These are phyloP conservation scores for Perodicticus potto DNA, from an alignment of 2,797 vertebrate species.

Conservation along the genomic window DNA sequence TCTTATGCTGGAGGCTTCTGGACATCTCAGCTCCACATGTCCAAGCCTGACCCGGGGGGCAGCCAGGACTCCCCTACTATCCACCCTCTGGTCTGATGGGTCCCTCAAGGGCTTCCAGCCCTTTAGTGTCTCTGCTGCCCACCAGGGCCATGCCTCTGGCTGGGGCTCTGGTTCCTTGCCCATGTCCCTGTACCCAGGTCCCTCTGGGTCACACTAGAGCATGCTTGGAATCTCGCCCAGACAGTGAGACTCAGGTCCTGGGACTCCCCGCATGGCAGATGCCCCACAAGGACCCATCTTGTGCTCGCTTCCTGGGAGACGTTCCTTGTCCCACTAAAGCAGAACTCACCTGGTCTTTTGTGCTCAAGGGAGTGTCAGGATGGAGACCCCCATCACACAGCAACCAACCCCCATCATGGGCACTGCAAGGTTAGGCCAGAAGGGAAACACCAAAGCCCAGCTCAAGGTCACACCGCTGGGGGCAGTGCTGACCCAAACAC, in stretches of 20 bases:
- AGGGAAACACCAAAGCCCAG: not conserved
- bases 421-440: fast-evolving
- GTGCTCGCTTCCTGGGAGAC: fast-evolving
- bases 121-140: not conserved
- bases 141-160: not conserved
- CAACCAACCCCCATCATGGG: fast-evolving
- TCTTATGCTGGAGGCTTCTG: not conserved
- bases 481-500: not conserved
- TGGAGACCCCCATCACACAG: fast-evolving
- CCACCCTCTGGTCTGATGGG: not conserved
- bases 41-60: not conserved
- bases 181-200: not conserved
- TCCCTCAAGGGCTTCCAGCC: not conserved
- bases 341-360: fast-evolving
- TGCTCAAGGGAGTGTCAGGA: no score
- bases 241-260: not conserved
- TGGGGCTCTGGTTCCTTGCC: fast-evolving
- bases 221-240: no score
- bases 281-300: fast-evolving
- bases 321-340: not conserved
- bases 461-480: not conserved
- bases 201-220: not conserved
- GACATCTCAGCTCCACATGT: fast-evolving
- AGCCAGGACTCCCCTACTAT: not conserved
- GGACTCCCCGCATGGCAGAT: not conserved